These are phyloP conservation scores for Varecia variegata DNA, from an alignment of 2,797 vertebrate species.

Conservation along the genomic window DNA sequence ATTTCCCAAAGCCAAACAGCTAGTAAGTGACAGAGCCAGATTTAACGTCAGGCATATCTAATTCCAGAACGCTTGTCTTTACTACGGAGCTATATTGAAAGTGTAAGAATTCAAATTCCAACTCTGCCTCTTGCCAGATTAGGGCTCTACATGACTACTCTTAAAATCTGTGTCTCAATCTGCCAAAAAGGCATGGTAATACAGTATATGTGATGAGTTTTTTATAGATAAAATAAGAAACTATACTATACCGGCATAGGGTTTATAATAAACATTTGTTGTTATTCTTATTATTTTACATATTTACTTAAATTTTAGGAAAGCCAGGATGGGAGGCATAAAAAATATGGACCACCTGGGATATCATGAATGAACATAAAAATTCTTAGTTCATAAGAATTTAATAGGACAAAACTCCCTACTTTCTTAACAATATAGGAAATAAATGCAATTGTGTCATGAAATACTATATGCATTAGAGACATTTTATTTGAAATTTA, in stretches of 20 bases:
- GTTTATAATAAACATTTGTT: background rate
- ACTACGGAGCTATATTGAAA: background rate
- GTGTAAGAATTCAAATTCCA: background rate
- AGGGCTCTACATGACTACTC: background rate
- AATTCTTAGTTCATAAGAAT: constrained; percentile 15
- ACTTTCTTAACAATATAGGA: background rate
- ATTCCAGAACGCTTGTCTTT: background rate
- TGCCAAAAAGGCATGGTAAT: background rate
- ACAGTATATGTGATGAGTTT: background rate
- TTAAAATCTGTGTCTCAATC: background rate
- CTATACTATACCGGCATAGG: background rate
- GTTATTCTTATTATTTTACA: constrained; percentile 7
- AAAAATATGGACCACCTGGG: background rate
- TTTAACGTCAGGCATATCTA: background rate
- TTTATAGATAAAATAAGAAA: constrained; percentile 20
- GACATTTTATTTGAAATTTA: constrained; percentile 33
- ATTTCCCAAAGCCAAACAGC: background rate
- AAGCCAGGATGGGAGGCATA: background rate
- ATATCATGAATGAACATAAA: background rate
- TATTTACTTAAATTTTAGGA: constrained; percentile 41
- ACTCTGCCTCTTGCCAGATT: background rate
- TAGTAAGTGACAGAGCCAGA: background rate
- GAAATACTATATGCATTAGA: constrained; percentile 30
- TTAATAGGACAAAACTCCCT: background rate
- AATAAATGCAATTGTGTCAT: background rate